Evolutionary conservation across 92 coral and sea anemone genomes (phyloP).

Genomic region (Desmophyllum pertusum): DNA sequence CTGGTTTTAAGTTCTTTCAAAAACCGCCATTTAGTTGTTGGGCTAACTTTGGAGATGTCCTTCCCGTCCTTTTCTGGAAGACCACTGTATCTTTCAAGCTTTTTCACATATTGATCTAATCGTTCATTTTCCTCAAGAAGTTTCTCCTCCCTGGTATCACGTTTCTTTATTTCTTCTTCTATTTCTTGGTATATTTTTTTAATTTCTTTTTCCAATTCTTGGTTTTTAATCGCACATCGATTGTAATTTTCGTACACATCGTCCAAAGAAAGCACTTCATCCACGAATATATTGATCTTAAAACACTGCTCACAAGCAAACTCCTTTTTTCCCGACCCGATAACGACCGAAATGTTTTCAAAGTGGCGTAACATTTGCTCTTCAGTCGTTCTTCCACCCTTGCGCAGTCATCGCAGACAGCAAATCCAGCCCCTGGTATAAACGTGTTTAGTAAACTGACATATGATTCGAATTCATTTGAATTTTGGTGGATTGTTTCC

Average conservation of each 20-base stretch:
- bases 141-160: not conserved
- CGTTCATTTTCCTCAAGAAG: not conserved
- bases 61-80: not conserved
- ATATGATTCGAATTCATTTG: too few species aligned
- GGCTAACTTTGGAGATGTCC: not conserved
- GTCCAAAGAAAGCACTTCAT: not conserved
- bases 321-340: too few species aligned
- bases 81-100: not conserved
- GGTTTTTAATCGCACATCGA: not conserved
- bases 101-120: not conserved
- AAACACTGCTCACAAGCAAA: too few species aligned
- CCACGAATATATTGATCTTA: not conserved
- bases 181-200: not conserved
- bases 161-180: not conserved
- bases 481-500: too few species aligned
- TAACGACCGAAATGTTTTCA: too few species aligned
- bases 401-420: too few species aligned
- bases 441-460: too few species aligned
- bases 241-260: not conserved
- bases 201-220: not conserved
- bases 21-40: not conserved
- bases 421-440: too few species aligned
- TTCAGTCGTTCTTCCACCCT: too few species aligned
- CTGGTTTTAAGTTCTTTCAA: slow-evolving; percentile 21
- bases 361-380: too few species aligned